phyloP scores from a whole-genome alignment of 1,140 invertebrate species.

The Chionoecetes opilio region DNA sequence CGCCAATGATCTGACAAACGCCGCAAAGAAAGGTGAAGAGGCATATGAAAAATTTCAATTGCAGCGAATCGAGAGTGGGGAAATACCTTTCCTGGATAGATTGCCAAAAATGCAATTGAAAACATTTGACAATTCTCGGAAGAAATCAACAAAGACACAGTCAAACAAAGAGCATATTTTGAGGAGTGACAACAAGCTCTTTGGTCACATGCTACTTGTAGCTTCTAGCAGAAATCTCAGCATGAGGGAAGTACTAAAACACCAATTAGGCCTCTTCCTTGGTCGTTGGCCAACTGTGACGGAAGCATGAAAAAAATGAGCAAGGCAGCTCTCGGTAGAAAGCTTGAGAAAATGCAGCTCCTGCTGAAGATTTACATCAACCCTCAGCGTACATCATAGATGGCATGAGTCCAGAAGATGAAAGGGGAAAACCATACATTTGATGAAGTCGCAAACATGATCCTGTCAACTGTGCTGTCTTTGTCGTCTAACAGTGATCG shows the following conservation, averaged over 20 bases:
- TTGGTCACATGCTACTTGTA: neutral
- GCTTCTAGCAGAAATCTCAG: neutral
- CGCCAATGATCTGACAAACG: neutral
- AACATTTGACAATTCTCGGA: neutral
- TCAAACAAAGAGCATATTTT: neutral
- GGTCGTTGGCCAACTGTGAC: slow-evolving; percentile 44
- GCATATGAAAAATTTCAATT: slow-evolving; percentile 22
- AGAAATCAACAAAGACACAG: neutral
- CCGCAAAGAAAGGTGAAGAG: neutral
- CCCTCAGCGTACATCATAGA: slow-evolving; percentile 19
- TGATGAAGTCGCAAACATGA: too few species aligned
- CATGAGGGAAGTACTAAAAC: neutral
- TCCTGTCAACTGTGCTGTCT: too few species aligned
- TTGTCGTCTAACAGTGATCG: too few species aligned
- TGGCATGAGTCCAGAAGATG: slow-evolving; percentile 38
- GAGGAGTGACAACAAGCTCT: neutral
- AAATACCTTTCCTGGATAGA: neutral
- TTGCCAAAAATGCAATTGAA: slow-evolving; percentile 25
- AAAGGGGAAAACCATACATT: slow-evolving; percentile 18
- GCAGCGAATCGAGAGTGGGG: neutral
- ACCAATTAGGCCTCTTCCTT: slow-evolving; percentile 17
- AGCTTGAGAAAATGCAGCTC: slow-evolving; percentile 28
- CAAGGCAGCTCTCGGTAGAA: neutral
- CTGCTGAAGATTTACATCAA: neutral
- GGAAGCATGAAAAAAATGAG: neutral